Percentiles rank a stretch among this genome's conserved stretches.
Evolutionary conservation across 1,140 invertebrate species (phyloP).

Genomic region (Penaeus japonicus): DNA sequence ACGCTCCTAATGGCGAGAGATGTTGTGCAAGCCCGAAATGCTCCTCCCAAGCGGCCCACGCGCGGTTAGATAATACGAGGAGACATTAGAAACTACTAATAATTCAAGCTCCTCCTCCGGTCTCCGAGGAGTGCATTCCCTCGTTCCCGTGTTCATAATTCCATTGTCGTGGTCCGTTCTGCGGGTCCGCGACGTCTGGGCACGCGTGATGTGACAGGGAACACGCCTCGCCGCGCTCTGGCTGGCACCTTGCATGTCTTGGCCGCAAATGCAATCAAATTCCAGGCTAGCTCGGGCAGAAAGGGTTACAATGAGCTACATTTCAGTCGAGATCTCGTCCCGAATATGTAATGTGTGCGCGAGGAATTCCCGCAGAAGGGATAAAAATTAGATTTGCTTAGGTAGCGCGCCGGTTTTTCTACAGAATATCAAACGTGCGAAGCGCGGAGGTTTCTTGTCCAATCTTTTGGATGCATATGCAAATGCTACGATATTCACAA

Average conservation of each 20-base stretch:
- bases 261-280: conserved; percentile 56
- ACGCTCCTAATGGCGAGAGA: no score
- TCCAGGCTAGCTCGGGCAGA: conserved; percentile 40
- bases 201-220: conserved; percentile 50
- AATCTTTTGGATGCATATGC: no score
- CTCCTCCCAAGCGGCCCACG: no score
- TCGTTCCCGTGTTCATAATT: conserved; percentile 55
- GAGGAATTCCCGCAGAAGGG: background rate
- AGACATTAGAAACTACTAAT: conserved; percentile 39
- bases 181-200: conserved; percentile 43
- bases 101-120: conserved; percentile 1
- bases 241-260: conserved; percentile 54
- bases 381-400: conserved; percentile 28
- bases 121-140: conserved; percentile 50
- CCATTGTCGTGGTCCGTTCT: conserved; percentile 49
- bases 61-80: background rate
- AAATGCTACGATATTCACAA: no score
- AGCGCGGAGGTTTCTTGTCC: background rate
- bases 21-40: no score
- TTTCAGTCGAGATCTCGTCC: conserved; percentile 41
- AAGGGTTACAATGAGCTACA: conserved; percentile 53
- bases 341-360: conserved; percentile 48
- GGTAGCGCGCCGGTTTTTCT: background rate
- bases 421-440: background rate
- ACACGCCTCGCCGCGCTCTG: conserved; percentile 47